Evolutionary conservation across 2,888 invertebrate genomes (phyloP).

Genomic region (Scaptodrosophila latifasciaeformis): DNA sequence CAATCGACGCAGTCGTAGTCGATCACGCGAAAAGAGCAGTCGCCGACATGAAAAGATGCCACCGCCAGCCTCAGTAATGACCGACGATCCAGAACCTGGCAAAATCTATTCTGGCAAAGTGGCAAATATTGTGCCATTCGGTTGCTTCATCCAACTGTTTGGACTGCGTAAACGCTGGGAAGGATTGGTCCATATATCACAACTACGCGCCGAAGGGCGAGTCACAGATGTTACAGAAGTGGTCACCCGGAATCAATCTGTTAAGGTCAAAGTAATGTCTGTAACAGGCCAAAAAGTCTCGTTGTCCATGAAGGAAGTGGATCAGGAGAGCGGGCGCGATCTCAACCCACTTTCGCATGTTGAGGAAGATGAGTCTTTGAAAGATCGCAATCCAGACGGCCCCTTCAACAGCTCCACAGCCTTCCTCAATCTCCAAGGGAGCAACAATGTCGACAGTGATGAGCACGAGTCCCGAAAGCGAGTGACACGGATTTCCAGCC

Average conservation of each 20-base stretch:
- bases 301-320: conserved; percentile 97
- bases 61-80: conserved; percentile 75
- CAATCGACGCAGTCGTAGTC: conserved; percentile 37
- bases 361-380: conserved; percentile 76
- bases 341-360: conserved; percentile 89
- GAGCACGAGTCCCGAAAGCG: conserved; percentile 88
- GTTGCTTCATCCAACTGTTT: conserved; percentile 97
- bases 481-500: conserved; percentile 94
- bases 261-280: conserved; percentile 93
- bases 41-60: conserved; percentile 65
- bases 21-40: conserved; percentile 50
- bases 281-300: conserved; percentile 96
- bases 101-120: conserved; percentile 95
- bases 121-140: conserved; percentile 97
- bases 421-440: conserved; percentile 76
- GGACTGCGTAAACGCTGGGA: conserved; percentile 93
- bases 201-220: conserved; percentile 92
- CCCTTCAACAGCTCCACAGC: conserved; percentile 81
- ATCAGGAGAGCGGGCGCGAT: conserved; percentile 95
- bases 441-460: conserved; percentile 82
- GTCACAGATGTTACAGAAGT: conserved; percentile 97
- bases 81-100: conserved; percentile 86
- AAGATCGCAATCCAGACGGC: conserved; percentile 92
- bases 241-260: conserved; percentile 90
- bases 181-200: conserved; percentile 97